Evolutionary conservation across 2,888 invertebrate genomes (phyloP), one percentile per base, ranked within the genome.

Genomic region (Volucella inanis): DNA sequence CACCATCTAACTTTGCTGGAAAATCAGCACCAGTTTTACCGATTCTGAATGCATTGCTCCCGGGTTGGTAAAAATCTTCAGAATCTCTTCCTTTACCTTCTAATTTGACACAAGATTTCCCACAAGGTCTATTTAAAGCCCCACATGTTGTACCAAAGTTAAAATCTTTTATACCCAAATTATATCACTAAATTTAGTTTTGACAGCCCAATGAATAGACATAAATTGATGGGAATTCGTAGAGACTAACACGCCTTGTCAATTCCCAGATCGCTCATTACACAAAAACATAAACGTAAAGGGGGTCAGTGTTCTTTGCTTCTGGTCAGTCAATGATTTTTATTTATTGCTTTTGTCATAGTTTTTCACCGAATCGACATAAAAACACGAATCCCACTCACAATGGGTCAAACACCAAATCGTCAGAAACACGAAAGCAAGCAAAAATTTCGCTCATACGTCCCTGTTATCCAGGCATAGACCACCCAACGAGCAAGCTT

Each of bases 291-390:
- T 11, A 61, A 4, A 18, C 64, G n/a, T 8, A 22, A 49, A 14
- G 10, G 22, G 15, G 67, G 49, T 62, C 75, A 57, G 64, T 54
- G 59, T 59, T 54, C 31, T 31, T 31, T 31, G 31, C 31, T 31
- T 31, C 54, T 68, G 49, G 61, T 8, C 47, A 62, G 68, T 77
- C 68, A 62, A 70, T 70, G 70, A 62, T 77, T 77, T 77, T 78
- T 78, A 78, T 78, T 78, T 78, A 78, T 71, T 78, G 39, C 70
- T 64, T 38, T 55, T 61, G 62, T 45, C 57, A 49, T 78, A 78
- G 62, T 70, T 70, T 78, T 71, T 71, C 70, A 78, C 70, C 64
- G 55, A 78, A 64, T 78, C 78, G 78, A 64, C 78, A 71, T 62
- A 70, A 78, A 64, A 38, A 64, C 38, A 31, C 39, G 11, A 15